Evolutionary conservation across 2,797 vertebrate genomes (phyloP).

Genomic region (Eulemur albifrons): DNA sequence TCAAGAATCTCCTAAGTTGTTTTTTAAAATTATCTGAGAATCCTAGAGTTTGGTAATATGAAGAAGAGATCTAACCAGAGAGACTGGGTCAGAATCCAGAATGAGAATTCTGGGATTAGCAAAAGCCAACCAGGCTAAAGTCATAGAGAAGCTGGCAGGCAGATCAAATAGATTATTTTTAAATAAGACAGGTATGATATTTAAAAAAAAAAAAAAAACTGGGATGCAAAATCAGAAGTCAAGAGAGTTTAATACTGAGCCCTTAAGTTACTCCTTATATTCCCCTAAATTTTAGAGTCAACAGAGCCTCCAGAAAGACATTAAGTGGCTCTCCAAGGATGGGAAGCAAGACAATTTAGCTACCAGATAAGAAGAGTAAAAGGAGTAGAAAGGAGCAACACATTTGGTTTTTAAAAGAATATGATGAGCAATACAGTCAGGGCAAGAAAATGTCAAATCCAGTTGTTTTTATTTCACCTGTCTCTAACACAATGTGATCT

Average conservation of each 20-base stretch:
- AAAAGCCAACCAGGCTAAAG: not conserved
- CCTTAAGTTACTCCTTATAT: not conserved
- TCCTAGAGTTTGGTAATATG: not conserved
- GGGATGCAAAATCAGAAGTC: not conserved
- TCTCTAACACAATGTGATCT: not conserved
- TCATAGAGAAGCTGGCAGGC: not conserved
- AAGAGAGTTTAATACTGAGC: not conserved
- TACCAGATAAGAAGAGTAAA: not conserved
- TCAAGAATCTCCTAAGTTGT: not conserved
- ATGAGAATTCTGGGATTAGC: not conserved
- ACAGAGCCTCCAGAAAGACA: not conserved
- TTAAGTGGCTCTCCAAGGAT: not conserved
- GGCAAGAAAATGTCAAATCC: not conserved
- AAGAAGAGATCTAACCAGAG: not conserved
- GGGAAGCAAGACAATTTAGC: not conserved
- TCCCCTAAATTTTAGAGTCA: not conserved
- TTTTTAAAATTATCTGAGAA: not conserved
- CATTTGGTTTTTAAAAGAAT: not conserved
- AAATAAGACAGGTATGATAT: not conserved
- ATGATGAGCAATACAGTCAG: not conserved
- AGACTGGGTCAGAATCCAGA: not conserved
- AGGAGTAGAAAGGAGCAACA: not conserved
- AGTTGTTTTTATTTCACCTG: not conserved
- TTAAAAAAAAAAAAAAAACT: not conserved
- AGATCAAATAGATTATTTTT: not conserved